phyloP scores from a whole-genome alignment of 2,888 invertebrate genomes.

The Andrena camellia region DNA sequence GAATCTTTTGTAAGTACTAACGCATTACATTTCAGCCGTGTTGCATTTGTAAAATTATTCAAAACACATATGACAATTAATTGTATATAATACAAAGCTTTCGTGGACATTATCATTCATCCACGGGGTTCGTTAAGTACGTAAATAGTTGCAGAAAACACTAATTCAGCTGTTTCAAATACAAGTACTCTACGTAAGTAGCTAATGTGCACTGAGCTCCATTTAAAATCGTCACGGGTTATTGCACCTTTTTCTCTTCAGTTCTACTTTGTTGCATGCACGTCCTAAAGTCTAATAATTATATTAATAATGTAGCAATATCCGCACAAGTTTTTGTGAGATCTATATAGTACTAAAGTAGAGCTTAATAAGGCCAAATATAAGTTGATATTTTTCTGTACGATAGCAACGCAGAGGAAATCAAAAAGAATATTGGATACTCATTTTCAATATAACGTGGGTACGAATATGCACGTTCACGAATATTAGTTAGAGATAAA shows the following conservation, averaged over 20 bases:
- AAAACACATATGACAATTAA: slow-evolving; percentile 38
- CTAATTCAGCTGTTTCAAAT: slow-evolving; percentile 54
- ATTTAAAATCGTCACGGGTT: slow-evolving; percentile 40
- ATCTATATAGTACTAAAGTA: slow-evolving; percentile 23
- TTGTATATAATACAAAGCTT: slow-evolving; percentile 46
- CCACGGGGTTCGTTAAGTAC: slow-evolving; percentile 35
- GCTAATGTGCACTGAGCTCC: slow-evolving; percentile 57
- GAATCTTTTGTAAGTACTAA: slow-evolving; percentile 29
- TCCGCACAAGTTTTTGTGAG: slow-evolving; percentile 38
- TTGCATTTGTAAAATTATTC: slow-evolving; percentile 41
- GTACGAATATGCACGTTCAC: slow-evolving; percentile 54
- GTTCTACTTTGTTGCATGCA: slow-evolving; percentile 52
- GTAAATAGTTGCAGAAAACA: slow-evolving; percentile 40
- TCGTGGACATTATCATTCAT: slow-evolving; percentile 25
- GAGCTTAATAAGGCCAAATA: slow-evolving; percentile 46
- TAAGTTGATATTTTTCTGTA: not conserved
- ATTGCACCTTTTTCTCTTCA: slow-evolving; percentile 54
- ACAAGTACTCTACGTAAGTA: slow-evolving; percentile 56
- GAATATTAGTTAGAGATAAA: slow-evolving; percentile 71
- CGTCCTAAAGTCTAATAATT: slow-evolving; percentile 40
- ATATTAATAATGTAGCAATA: slow-evolving; percentile 30
- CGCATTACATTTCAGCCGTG: slow-evolving; percentile 14
- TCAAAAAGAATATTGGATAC: slow-evolving; percentile 41
- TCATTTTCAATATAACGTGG: slow-evolving; percentile 39
- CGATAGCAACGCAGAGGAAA: slow-evolving; percentile 13